Percentiles rank a stretch among this genome's conserved stretches.
Conservation (phyloP, 2,113 vertebrate genomes). For the Chelonoidis abingdonii region DNA sequence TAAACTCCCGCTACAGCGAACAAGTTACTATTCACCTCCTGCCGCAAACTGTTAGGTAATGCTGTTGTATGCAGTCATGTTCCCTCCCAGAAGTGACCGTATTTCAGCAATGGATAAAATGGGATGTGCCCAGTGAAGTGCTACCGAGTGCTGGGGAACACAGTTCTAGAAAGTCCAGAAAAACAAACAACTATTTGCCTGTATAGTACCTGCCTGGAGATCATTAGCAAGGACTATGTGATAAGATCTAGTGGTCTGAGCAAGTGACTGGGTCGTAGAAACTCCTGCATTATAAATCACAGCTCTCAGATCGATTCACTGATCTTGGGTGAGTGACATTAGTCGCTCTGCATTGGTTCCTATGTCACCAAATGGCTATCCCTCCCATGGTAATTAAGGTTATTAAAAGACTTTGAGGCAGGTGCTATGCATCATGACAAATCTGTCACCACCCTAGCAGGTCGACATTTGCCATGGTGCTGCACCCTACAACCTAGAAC, state of each 20-base stretch:
- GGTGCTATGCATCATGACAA: not conserved
- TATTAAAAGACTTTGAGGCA: not conserved
- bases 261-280: not conserved
- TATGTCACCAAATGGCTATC: not conserved
- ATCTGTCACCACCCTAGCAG: not conserved
- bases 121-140: no score
- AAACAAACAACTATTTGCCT: not conserved
- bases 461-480: not conserved
- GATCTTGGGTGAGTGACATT: not conserved
- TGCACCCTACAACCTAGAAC: not conserved
- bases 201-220: not conserved
- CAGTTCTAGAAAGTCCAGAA: not conserved
- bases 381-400: not conserved
- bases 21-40: not conserved
- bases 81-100: not conserved
- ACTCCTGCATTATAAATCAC: not conserved
- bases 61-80: not conserved
- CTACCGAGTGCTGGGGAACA: not conserved
- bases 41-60: not conserved
- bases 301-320: not conserved
- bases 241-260: not conserved
- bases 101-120: not conserved
- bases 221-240: not conserved
- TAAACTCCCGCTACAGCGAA: not conserved
- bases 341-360: not conserved